These are phyloP conservation scores for Drosophila anomelani DNA, from an alignment of 2,888 invertebrate genomes.

Conservation along the genomic window DNA sequence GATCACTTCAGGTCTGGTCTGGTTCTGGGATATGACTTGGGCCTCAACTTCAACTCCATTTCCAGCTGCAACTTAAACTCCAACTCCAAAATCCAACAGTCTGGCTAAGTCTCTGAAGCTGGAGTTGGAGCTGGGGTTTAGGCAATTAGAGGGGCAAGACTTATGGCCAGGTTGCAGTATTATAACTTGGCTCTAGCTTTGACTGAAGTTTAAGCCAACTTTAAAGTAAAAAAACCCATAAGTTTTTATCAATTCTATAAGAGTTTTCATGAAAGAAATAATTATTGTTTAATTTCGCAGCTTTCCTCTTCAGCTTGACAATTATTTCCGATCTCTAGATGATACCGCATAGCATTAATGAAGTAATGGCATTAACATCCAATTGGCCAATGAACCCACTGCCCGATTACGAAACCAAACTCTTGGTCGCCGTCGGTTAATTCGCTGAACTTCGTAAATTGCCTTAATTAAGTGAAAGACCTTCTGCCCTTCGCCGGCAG, in stretches of 20 bases:
- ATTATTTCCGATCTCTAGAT: neutral
- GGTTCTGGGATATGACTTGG: constrained; percentile 30
- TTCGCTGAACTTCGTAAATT: constrained; percentile 67
- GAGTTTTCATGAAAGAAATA: neutral
- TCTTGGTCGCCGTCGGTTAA: constrained; percentile 52
- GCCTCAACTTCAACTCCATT: constrained; percentile 8
- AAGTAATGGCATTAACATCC: constrained; percentile 28
- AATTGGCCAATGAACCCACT: constrained; percentile 62
- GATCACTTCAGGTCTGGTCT: constrained; percentile 50
- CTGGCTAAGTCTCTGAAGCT: constrained; percentile 48
- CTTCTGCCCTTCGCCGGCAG: constrained; percentile 50
- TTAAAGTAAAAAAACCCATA: neutral
- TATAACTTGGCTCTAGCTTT: neutral
- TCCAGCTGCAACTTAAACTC: constrained; percentile 13
- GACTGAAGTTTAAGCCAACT: neutral
- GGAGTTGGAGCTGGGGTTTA: constrained; percentile 2
- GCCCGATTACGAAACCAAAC: constrained; percentile 52
- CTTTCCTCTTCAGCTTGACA: too few species aligned
- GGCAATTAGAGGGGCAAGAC: constrained; percentile 63
- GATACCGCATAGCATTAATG: constrained; percentile 35
- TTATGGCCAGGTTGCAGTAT: constrained; percentile 31
- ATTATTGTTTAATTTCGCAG: too few species aligned
- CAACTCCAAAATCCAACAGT: constrained; percentile 29
- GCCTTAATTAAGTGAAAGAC: constrained; percentile 57
- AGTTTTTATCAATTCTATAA: neutral